A percentile compares a stretch with the other conserved stretches of the same genome.
Conservation (phyloP, 1,140 invertebrate species). For the Lineus longissimus region DNA sequence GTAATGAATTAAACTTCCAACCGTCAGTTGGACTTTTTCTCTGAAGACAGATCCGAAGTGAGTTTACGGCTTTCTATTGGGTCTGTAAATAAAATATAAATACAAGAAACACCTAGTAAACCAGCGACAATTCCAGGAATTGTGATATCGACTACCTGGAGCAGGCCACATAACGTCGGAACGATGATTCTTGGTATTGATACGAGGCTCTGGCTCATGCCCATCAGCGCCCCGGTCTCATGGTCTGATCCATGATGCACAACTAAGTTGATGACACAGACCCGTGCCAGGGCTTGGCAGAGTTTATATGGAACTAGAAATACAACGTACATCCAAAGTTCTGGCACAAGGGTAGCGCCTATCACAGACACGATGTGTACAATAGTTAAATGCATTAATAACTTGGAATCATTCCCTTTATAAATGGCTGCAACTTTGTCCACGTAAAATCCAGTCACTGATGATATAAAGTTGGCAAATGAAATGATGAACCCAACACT, state of each 20-base stretch:
- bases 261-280: slow-evolving; percentile 40
- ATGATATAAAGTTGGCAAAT: slow-evolving; percentile 40
- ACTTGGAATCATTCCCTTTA: slow-evolving; percentile 28
- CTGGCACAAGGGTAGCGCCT: slow-evolving; percentile 23
- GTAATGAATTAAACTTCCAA: no score
- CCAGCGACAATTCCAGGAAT: no score
- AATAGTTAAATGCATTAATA: slow-evolving; percentile 39
- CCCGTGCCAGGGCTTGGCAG: slow-evolving; percentile 41
- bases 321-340: slow-evolving; percentile 28
- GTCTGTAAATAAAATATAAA: no score
- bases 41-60: no score
- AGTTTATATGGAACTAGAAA: slow-evolving; percentile 42
- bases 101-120: no score
- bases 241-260: slow-evolving; percentile 30
- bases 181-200: slow-evolving; percentile 47
- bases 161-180: slow-evolving; percentile 48
- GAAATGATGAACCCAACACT: slow-evolving; percentile 52
- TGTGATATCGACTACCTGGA: slow-evolving; percentile 30
- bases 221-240: slow-evolving; percentile 44
- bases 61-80: no score
- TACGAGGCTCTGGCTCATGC: slow-evolving; percentile 46
- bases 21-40: no score
- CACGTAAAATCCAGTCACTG: slow-evolving; percentile 43
- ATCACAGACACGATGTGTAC: slow-evolving; percentile 27
- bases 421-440: slow-evolving; percentile 44